Evolutionary conservation across 1,140 invertebrate species (phyloP), one percentile per base, ranked within the genome.

Genomic region (Drosophila athabasca): DNA sequence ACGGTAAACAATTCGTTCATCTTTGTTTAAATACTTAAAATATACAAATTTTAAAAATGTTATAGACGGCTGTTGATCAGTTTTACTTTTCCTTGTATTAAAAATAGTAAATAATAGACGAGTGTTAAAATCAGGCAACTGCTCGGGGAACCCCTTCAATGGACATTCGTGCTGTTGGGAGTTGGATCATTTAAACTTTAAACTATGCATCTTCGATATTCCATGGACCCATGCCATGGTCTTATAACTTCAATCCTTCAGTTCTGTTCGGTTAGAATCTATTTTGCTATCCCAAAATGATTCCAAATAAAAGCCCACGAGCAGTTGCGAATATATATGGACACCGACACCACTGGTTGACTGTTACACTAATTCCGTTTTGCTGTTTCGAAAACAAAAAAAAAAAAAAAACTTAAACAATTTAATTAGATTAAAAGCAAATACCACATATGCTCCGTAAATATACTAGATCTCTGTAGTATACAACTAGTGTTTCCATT

Each of bases 391-490:
- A 62, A 67, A 26, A 26, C 5, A 26, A 26, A 0, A 26, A 26
- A 26, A 24, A 24, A 26, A 68, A 62, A 79, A 66, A 35, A 62
- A 66, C 31, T 62, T 79, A 75, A 79, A 84, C 55, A 79, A 60
- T 64, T 81, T 66, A 61, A 61, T 64, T 80, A 57, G 48, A 81
- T 81, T 83, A 79, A 82, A 82, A 84, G 79, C 79, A 82, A 79
- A 60, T 82, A 83, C 80, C 79, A 79, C 69, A 79, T 75, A 62
- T 59, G 58, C 81, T 75, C 46, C 35, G 39, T 67, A 46, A 58
- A 51, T 29, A 58, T 55, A 70, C 49, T 62, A 52, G 65, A 61
- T 54, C 52, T 54, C 13, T 71, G 58, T 68, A 67, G 62, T 43
- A 31, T 65, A n/a, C 31, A 35, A 35, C 31, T 35, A 35, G 31